phyloP scores from a whole-genome alignment of 2,888 invertebrate species.

The Drepana falcataria region DNA sequence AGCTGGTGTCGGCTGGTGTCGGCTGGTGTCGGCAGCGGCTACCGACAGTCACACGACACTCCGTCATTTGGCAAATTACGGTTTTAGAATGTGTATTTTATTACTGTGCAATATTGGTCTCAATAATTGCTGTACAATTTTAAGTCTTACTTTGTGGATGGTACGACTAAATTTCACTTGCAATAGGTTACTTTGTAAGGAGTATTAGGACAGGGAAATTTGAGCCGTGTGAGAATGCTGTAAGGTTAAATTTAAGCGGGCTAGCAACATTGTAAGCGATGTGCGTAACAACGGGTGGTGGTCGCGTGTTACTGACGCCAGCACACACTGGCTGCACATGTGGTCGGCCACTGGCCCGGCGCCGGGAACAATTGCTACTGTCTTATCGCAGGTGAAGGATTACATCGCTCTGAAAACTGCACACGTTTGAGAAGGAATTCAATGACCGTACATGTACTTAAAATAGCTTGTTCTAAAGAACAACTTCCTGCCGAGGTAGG shows the following conservation, averaged over 20 bases:
- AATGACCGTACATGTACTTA: no score
- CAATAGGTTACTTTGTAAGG: not conserved
- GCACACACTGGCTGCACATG: not conserved
- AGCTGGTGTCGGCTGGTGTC: conserved; percentile 1
- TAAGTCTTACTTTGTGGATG: not conserved
- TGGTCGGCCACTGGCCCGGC: not conserved
- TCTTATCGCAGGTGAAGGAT: no score
- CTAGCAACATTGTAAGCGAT: not conserved
- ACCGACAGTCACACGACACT: not conserved
- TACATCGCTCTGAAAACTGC: no score
- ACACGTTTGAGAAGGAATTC: no score
- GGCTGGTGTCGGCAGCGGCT: not conserved
- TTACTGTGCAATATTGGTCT: not conserved
- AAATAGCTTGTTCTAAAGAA: no score
- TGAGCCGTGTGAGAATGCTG: not conserved
- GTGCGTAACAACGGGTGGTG: not conserved
- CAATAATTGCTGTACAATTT: not conserved
- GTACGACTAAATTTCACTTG: not conserved
- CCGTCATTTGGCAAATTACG: conserved; percentile 6
- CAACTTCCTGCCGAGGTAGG: no score
- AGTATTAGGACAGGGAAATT: not conserved
- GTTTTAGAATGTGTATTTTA: conserved; percentile 1
- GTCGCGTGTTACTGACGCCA: not conserved
- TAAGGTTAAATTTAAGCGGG: not conserved
- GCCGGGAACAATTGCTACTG: not conserved